Conservation (phyloP, 1,140 invertebrate genomes). For the Heliconius hewitsoni region DNA sequence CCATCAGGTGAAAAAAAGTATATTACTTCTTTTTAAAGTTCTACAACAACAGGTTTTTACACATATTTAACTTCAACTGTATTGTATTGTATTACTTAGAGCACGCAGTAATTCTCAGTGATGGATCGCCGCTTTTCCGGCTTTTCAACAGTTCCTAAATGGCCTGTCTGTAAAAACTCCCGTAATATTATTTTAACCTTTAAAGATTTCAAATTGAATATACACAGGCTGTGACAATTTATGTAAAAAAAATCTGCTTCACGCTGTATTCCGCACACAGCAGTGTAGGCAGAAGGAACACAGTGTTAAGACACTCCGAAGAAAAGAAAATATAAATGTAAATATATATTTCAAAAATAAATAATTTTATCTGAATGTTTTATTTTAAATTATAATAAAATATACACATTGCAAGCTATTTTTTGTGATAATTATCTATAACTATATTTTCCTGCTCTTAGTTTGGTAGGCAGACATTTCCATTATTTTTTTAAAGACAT, state of each 20-base stretch:
- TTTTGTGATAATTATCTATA: too few species aligned
- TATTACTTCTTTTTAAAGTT: neutral
- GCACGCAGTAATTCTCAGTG: constrained; percentile 2
- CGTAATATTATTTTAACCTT: neutral
- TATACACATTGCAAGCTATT: neutral
- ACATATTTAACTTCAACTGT: neutral
- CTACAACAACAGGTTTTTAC: neutral
- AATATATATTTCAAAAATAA: too few species aligned
- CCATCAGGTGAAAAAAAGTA: too few species aligned
- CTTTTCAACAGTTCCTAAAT: constrained; percentile 8
- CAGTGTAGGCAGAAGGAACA: too few species aligned
- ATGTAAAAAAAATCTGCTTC: too few species aligned
- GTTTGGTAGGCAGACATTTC: too few species aligned
- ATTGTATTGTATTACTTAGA: neutral
- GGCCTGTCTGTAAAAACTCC: neutral
- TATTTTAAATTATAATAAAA: neutral
- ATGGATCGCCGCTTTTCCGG: constrained; percentile 7
- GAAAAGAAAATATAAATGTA: too few species aligned
- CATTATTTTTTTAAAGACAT: neutral
- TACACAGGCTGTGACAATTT: neutral
- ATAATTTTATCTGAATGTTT: neutral
- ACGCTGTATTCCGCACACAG: too few species aligned
- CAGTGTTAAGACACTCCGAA: too few species aligned
- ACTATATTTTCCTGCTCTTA: too few species aligned
- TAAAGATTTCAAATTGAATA: constrained; percentile 6